Percentiles rank a stretch among this genome's conserved stretches.
phyloP scores from a whole-genome alignment of 92 coral and sea anemone species.

The Isaurus tuberculatus region DNA sequence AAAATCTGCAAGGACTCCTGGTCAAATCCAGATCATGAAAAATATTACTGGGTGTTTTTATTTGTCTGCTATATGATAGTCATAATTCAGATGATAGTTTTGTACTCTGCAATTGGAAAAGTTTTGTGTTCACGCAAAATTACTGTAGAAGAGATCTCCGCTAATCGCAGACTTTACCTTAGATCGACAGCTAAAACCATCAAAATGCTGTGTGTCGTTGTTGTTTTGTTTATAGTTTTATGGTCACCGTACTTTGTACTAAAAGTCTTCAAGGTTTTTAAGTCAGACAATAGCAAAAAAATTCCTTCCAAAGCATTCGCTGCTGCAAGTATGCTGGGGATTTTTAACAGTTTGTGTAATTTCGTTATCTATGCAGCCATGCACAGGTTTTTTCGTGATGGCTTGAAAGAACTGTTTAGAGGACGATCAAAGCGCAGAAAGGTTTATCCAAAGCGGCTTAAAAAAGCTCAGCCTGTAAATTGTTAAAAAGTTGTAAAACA shows the following conservation, averaged over 20 bases:
- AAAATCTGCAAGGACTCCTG: conserved; percentile 41
- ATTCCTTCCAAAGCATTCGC: conserved; percentile 22
- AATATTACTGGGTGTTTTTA: conserved; percentile 35
- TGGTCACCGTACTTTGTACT: conserved; percentile 36
- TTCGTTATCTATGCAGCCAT: conserved; percentile 40
- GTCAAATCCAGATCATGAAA: conserved; percentile 11
- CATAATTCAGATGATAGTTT: conserved; percentile 20
- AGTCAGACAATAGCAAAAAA: not conserved
- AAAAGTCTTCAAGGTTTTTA: conserved; percentile 19
- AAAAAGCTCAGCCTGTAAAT: not conserved
- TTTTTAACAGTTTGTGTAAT: conserved; percentile 35
- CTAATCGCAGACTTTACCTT: not conserved
- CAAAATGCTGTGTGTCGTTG: conserved; percentile 26
- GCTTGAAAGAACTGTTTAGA: conserved; percentile 9
- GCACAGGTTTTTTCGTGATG: conserved; percentile 37
- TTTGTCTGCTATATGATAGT: conserved; percentile 15
- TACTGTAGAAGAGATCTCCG: not conserved
- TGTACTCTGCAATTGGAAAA: conserved; percentile 27
- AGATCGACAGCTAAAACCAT: conserved; percentile 23
- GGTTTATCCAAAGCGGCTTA: not conserved
- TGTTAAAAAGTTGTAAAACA: not conserved
- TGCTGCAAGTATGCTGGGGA: conserved; percentile 39
- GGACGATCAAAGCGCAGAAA: not conserved
- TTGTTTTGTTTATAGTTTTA: conserved; percentile 7
- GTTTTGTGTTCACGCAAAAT: conserved; percentile 11